Base-by-base conservation (phyloP, 2,113 vertebrate species). In the Dasyurus viverrinus region DNA sequence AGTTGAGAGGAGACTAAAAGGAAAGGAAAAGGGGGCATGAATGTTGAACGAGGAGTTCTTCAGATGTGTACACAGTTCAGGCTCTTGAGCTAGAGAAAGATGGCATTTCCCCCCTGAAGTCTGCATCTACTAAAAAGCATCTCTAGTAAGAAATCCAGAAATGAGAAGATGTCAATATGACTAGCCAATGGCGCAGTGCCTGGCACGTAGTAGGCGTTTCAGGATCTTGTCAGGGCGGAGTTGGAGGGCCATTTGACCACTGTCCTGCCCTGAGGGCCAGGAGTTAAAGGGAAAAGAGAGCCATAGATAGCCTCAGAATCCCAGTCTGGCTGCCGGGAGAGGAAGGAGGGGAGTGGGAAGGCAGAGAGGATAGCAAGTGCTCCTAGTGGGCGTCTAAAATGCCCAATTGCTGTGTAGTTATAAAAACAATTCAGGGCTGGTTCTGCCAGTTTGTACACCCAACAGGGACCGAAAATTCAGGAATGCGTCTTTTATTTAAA, bases 341-440 rank as follows among this genome's bases (percentile, higher is more conserved):
- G 95, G 53, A 10, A 92, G 84, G 90, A 93, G 27, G 95, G 27
- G 95, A 96, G 91, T 97, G 96, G 95, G 93, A 97, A 96, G 94
- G n/a, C n/a, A 84, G n/a, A 42, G 6, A 96, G 89, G 93, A 23
- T 92, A 96, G 42, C 53, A 94, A 55, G 93, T 68, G 30, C 30
- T 91, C 57, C 0, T 94, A 94, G 94, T 97, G 90, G 93, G 93
- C 60, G 89, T 93, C 53, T 91, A 95, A 97, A 94, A 90, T 96
- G 36, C 54, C 93, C 93, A 52, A 96, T 96, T 8, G 47, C 92
- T 30, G 42, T 96, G 10, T 97, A 95, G 96, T 97, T 97, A 94
- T 91, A 54, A 90, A 97, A 95, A 93, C 94, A 94, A 3, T 92
- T 94, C 30, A 96, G 53, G 55, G 89, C n/a, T 84, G 93, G 60